Percentiles rank a stretch among this genome's conserved stretches.
phyloP scores from a whole-genome alignment of 2,113 vertebrate species.

The Myotis lucifugus region DNA sequence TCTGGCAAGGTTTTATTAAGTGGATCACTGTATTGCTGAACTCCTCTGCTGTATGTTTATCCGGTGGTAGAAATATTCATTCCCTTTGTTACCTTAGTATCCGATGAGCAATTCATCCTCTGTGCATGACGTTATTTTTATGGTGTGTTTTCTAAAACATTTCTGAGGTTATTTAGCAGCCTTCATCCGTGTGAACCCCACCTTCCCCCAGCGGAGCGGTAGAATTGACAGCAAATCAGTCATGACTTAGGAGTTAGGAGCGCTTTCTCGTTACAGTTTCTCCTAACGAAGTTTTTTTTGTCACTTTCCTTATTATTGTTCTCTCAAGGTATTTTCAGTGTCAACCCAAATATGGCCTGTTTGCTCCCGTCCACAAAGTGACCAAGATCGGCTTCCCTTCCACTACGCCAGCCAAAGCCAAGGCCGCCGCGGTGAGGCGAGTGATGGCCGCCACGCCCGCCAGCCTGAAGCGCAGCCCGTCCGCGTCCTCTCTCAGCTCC shows the following conservation, averaged over 20 bases:
- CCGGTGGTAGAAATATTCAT: background rate
- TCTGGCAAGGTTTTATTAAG: background rate
- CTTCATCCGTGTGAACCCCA: fast-evolving
- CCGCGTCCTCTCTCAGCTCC: constrained; percentile 96
- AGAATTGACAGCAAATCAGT: background rate
- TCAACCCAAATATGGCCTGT: constrained; percentile 97
- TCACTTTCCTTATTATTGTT: background rate
- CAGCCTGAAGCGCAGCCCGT: constrained; percentile 94
- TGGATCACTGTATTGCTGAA: background rate
- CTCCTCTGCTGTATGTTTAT: background rate
- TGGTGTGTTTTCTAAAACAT: background rate
- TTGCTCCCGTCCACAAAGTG: constrained; percentile 98
- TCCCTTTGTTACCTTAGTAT: background rate
- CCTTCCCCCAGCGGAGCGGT: no score
- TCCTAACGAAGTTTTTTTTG: background rate
- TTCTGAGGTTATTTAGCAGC: background rate
- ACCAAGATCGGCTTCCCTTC: constrained; percentile 98
- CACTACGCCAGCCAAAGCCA: constrained; percentile 96
- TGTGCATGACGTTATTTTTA: fast-evolving
- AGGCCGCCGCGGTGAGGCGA: constrained; percentile 90
- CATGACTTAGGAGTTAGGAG: background rate
- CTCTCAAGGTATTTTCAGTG: constrained; percentile 96
- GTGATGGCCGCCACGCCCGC: constrained; percentile 86
- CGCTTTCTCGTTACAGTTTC: background rate
- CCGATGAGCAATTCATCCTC: background rate